Evolutionary conservation across 2,888 invertebrate species (phyloP), one percentile per base, ranked within the genome.

Genomic region (Rapana venosa): DNA sequence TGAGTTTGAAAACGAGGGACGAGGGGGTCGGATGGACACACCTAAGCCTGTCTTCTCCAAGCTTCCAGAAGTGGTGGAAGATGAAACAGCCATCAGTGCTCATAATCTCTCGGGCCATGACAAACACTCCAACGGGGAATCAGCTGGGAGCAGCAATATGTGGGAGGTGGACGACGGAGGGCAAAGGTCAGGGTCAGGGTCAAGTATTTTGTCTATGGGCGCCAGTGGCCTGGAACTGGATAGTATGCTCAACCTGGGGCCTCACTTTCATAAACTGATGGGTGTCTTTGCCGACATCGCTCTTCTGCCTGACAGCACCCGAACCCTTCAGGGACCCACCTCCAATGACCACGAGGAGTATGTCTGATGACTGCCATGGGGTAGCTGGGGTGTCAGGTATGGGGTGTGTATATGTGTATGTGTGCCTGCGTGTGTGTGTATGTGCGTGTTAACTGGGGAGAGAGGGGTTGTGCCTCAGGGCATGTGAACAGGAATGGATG

Each of bases 261-360:
- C 98, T 30, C 98, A 98, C 96, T 99, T 98, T 96, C 98, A 99
- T 96, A 98, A 98, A 96, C 97, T 99, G 95, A 98, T 98, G 92
- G 98, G 99, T 56, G 99, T 99, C 87, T 99, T 99, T 95, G 98
- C 98, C 96, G 99, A 99, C 96, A 99, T 99, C 94, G 99, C 98
- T 85, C 98, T 98, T 96, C 96, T 99, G 93, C 99, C 99, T 6
- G 98, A 99, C 95, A 92, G 91, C 61, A 79, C 79, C 32, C 32
- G 20, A 15, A 92, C 92, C 66, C 91, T 93, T 56, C 90, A 92
- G 32, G 47, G 92, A 90, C 47, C 90, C 89, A 32, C 92, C 91
- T 87, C 93, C 85, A 88, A 93, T 93, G 91, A 90, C 87, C 90
- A 91, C 87, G 95, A 95, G 88, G 95, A 95, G 91, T 95, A 95